A percentile compares a stretch with the other conserved stretches of the same genome.
phyloP scores from a whole-genome alignment of 2,113 vertebrate genomes.

The Ochotona princeps region DNA sequence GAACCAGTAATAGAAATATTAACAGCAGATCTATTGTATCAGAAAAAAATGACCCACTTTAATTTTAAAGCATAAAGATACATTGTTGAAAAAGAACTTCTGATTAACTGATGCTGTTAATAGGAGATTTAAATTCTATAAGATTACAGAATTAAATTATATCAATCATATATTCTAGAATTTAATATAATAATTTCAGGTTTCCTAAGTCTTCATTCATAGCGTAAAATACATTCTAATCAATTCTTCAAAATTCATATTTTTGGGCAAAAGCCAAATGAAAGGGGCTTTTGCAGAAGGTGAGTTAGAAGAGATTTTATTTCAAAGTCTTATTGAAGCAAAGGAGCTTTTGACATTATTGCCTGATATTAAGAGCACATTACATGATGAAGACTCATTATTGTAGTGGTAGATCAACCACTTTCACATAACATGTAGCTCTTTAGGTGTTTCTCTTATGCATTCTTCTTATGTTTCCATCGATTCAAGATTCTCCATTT shows the following conservation, averaged over 20 bases:
- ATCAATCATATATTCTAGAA: not conserved
- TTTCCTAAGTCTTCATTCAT: slow-evolving; percentile 12
- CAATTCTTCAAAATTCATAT: slow-evolving; percentile 7
- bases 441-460: not conserved
- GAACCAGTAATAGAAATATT: slow-evolving; percentile 26
- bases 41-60: not conserved
- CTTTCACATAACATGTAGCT: not conserved
- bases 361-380: not conserved
- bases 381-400: not conserved
- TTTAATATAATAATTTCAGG: not conserved
- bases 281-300: not conserved
- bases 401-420: not conserved
- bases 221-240: not conserved
- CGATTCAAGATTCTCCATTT: not conserved
- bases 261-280: slow-evolving; percentile 25
- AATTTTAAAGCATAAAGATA: slow-evolving; percentile 20
- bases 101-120: not conserved
- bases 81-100: not conserved
- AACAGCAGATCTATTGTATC: slow-evolving; percentile 4
- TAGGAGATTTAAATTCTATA: not conserved
- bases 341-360: not conserved
- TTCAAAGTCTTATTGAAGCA: slow-evolving; percentile 30
- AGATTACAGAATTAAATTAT: no score
- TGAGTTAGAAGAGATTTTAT: slow-evolving; percentile 42
- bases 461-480: not conserved